A percentile compares a stretch with the other conserved stretches of the same genome.
Evolutionary conservation across 2,113 vertebrate species (phyloP).

Genomic region (Amazona vittata): DNA sequence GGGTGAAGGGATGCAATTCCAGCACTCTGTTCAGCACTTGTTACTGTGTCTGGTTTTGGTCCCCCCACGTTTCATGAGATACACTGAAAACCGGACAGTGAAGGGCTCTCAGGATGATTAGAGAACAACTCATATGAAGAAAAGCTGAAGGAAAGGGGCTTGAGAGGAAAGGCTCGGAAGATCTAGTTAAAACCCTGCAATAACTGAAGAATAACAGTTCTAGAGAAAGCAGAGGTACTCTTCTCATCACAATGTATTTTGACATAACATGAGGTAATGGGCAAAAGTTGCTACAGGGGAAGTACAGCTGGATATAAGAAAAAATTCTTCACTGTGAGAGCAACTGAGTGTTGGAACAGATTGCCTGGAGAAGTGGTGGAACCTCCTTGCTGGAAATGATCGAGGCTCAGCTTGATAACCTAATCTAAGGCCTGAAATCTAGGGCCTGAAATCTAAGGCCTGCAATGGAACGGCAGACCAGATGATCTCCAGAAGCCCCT

Average conservation of each 20-base stretch:
- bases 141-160: not conserved
- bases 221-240: not conserved
- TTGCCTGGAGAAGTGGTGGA: not conserved
- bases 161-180: not conserved
- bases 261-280: not conserved
- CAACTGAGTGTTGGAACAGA: not conserved
- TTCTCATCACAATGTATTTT: not conserved
- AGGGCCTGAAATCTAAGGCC: not conserved
- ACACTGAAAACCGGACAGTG: accelerated
- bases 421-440: not conserved
- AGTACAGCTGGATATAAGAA: not conserved
- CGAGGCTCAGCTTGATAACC: not conserved
- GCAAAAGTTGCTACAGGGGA: not conserved
- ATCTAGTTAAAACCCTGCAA: not conserved
- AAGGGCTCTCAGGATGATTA: not conserved
- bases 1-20: not conserved
- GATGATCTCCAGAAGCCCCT: not conserved
- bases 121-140: not conserved
- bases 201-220: not conserved
- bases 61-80: not conserved
- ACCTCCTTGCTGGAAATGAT: not conserved
- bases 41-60: not conserved
- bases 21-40: not conserved
- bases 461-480: not conserved
- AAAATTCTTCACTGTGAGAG: not conserved